Evolutionary conservation across 2,113 vertebrate species (phyloP).

Genomic region (Oxygymnocypris stewartii): DNA sequence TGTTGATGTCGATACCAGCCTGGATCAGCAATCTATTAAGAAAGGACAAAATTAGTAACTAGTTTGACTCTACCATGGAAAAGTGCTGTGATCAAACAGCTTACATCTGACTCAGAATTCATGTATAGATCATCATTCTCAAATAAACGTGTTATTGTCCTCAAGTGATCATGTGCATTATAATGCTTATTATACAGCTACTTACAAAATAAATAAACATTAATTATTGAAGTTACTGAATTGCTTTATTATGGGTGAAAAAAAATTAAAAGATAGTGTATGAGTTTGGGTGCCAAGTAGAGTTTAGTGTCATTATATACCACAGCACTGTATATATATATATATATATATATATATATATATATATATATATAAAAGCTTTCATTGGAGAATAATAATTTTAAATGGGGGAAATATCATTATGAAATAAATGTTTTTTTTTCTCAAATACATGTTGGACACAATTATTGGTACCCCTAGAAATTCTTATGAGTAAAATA

Average conservation of each 20-base stretch:
- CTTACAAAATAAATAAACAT: neutral
- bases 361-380: too few relatives aligned
- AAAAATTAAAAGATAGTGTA: too few relatives aligned
- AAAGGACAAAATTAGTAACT: neutral
- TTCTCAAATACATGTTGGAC: too few relatives aligned
- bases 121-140: neutral
- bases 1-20: conserved; percentile 96
- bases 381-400: too few relatives aligned
- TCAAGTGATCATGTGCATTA: neutral
- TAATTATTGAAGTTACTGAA: neutral
- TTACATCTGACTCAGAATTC: neutral
- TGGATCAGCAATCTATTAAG: conserved; percentile 88
- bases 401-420: too few relatives aligned
- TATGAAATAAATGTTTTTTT: too few relatives aligned
- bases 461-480: too few relatives aligned
- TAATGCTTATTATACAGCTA: neutral
- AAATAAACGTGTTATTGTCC: neutral
- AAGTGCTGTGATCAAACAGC: neutral
- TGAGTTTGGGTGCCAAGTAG: too few relatives aligned
- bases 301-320: too few relatives aligned
- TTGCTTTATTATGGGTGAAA: neutral
- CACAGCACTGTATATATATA: too few relatives aligned
- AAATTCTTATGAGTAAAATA: too few relatives aligned
- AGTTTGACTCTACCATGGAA: neutral
- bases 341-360: too few relatives aligned